Conservation (phyloP, 2,113 vertebrate species). For the Zapus hudsonius region DNA sequence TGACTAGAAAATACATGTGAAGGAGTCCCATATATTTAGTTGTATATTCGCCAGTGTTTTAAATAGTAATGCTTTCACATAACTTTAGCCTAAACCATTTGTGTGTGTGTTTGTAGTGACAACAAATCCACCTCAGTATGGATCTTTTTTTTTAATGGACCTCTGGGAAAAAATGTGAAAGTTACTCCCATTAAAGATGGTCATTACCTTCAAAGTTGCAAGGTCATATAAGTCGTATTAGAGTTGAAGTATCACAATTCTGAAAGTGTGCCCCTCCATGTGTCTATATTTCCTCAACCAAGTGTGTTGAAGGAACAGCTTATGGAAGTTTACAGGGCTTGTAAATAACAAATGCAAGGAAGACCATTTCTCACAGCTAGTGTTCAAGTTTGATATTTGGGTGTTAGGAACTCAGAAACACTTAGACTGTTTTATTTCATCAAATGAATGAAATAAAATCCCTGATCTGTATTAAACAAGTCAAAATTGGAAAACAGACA, state of each 20-base stretch:
- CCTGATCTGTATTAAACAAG: neutral
- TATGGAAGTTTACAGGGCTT: neutral
- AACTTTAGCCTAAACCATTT: neutral
- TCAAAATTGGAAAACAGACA: neutral
- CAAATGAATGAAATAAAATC: neutral
- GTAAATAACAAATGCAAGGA: neutral
- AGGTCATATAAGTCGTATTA: neutral
- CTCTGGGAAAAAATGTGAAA: neutral
- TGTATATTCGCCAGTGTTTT: constrained; percentile 35
- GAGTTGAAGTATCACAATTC: constrained; percentile 41
- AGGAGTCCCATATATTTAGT: neutral
- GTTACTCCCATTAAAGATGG: neutral
- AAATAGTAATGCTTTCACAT: neutral
- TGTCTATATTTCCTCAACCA: neutral
- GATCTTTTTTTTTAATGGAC: constrained; percentile 2
- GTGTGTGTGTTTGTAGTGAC: neutral
- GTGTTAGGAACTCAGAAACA: constrained; percentile 25
- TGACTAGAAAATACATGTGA: neutral
- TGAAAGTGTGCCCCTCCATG: neutral
- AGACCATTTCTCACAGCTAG: neutral
- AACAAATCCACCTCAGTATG: neutral
- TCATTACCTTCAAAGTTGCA: neutral
- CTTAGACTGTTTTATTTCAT: neutral
- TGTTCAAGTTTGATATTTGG: constrained; percentile 28
- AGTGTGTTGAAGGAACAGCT: neutral